Evolutionary conservation across 2,797 vertebrate species (phyloP).

Genomic region (Scarus forsteni): DNA sequence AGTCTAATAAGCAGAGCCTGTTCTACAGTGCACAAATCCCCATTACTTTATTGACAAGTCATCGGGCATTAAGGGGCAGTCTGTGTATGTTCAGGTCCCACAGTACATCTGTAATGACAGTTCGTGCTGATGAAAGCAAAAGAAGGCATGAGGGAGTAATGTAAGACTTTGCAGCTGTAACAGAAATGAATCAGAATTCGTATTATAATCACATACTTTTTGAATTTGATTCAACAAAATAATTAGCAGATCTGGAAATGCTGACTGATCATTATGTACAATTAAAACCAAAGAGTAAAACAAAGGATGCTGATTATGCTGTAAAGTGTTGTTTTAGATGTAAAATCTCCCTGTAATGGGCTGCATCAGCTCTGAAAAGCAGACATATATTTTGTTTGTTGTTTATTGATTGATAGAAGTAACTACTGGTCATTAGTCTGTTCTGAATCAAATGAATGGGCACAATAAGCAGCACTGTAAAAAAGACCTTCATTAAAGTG

Average conservation of each 20-base stretch:
- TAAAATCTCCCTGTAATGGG: not conserved
- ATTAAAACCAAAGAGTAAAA: conserved; percentile 10
- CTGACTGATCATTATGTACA: not conserved
- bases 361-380: too few species aligned
- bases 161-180: conserved; percentile 1
- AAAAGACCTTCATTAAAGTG: too few species aligned
- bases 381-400: too few species aligned
- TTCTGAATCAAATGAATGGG: too few species aligned
- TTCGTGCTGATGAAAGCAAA: conserved; percentile 23
- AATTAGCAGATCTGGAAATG: not conserved
- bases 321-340: conserved; percentile 3
- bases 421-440: too few species aligned
- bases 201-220: not conserved
- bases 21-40: conserved; percentile 27
- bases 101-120: conserved; percentile 22
- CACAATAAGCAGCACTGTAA: too few species aligned
- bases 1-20: conserved; percentile 48
- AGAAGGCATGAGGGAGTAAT: conserved; percentile 11
- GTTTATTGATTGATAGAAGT: too few species aligned
- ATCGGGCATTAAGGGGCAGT: conserved; percentile 42
- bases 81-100: conserved; percentile 33
- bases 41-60: conserved; percentile 38
- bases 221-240: not conserved
- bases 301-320: not conserved
- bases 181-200: not conserved